Conservation (phyloP, 2,113 vertebrate species). For the Brienomyrus brachyistius region DNA sequence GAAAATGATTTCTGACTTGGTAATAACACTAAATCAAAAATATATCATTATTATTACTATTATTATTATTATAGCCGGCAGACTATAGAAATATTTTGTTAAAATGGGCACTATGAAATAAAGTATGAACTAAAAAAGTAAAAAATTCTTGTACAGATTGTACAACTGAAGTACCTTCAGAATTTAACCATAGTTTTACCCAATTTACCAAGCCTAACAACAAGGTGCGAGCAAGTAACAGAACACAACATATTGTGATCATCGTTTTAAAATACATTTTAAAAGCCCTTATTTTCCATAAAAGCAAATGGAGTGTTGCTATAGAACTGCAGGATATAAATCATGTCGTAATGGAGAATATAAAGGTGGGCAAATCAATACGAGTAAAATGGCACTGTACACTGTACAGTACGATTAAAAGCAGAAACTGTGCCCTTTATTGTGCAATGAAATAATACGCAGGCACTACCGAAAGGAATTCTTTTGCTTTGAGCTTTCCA, state of each 20-base stretch:
- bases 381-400: not conserved
- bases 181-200: not conserved
- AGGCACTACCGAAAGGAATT: not conserved
- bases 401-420: not conserved
- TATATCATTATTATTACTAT: not conserved
- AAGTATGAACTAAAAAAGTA: not conserved
- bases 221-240: not conserved
- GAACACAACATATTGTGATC: not conserved
- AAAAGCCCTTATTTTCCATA: not conserved
- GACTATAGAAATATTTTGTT: not conserved
- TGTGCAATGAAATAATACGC: not conserved
- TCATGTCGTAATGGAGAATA: not conserved
- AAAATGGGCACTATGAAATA: not conserved
- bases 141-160: not conserved
- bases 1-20: not conserved
- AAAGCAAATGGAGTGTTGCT: not conserved
- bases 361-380: not conserved
- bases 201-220: not conserved
- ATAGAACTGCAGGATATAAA: not conserved
- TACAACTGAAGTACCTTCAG: not conserved
- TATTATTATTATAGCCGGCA: not conserved
- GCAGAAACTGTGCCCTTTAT: not conserved
- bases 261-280: not conserved
- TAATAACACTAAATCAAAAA: not conserved
- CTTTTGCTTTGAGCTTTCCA: not conserved